phyloP scores from a whole-genome alignment of 2,113 vertebrate species.

The Xenotilapia flavipinnis region DNA sequence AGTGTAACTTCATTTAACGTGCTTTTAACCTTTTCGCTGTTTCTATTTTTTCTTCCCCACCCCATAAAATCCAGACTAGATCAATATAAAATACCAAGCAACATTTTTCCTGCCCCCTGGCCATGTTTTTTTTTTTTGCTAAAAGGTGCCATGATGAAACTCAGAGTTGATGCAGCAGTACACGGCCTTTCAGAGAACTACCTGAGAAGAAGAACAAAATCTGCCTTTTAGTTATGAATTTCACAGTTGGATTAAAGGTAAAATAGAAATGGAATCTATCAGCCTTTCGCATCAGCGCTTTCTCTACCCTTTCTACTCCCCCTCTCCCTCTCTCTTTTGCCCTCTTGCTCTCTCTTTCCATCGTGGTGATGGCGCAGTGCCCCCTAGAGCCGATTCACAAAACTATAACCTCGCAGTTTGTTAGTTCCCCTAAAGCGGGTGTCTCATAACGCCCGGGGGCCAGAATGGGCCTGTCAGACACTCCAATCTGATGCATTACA shows the following conservation, averaged over 20 bases:
- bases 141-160: conserved; percentile 45
- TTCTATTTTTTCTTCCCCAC: not conserved
- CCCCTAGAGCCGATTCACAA: conserved; percentile 41
- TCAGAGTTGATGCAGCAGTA: conserved; percentile 26
- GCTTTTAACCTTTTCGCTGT: conserved; percentile 1
- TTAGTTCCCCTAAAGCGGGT: not conserved
- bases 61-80: not conserved
- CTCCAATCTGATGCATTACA: not conserved
- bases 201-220: conserved; percentile 26
- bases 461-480: not conserved
- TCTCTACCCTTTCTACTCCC: not conserved
- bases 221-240: conserved; percentile 60
- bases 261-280: conserved; percentile 62
- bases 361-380: conserved; percentile 34
- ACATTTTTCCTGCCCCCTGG: conserved; percentile 7
- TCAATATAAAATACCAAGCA: conserved; percentile 20
- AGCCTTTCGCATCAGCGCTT: not conserved
- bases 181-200: conserved; percentile 26
- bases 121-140: conserved; percentile 12
- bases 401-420: not conserved
- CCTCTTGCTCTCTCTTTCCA: not conserved
- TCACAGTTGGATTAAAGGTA: conserved; percentile 68
- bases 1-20: not conserved
- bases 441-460: accelerated
- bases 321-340: not conserved